Percentiles rank a stretch among this genome's conserved stretches.
Conservation (phyloP, 1,140 invertebrate genomes). For the Papilio dardanus region DNA sequence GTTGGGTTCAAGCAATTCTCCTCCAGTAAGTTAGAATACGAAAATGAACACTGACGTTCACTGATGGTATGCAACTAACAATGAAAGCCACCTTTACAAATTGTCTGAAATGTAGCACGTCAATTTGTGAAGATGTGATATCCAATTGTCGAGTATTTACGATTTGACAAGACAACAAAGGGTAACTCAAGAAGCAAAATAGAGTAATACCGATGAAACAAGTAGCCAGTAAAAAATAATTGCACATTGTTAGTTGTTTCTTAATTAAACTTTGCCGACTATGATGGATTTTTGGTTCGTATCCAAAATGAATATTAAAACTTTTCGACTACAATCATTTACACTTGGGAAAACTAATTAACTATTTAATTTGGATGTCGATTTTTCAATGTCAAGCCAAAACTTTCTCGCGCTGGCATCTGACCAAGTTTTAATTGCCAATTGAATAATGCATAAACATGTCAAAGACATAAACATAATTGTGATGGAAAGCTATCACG, state of each 20-base stretch:
- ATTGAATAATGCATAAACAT: conserved; percentile 23
- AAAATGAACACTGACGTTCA: too few species aligned
- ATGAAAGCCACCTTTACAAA: too few species aligned
- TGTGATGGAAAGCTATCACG: not conserved
- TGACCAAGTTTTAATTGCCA: conserved; percentile 14
- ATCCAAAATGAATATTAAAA: conserved; percentile 17
- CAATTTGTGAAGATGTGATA: too few species aligned
- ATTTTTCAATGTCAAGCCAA: conserved; percentile 9
- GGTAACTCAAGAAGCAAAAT: too few species aligned
- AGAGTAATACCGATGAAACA: too few species aligned
- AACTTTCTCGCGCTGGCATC: conserved; percentile 1
- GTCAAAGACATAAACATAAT: conserved; percentile 4
- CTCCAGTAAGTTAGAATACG: too few species aligned
- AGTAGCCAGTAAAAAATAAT: not conserved
- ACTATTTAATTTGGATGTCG: conserved; percentile 22
- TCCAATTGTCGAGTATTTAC: too few species aligned
- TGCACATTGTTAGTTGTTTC: not conserved
- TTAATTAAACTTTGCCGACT: not conserved
- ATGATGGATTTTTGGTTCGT: not conserved
- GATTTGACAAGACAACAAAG: too few species aligned
- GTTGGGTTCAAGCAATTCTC: too few species aligned
- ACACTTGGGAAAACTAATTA: conserved; percentile 19
- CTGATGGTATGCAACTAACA: too few species aligned
- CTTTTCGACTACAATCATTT: conserved; percentile 6
- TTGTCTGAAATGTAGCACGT: too few species aligned